Evolutionary conservation across 1,140 invertebrate genomes (phyloP), one percentile per base, ranked within the genome.

Genomic region (Asbolus verrucosus): DNA sequence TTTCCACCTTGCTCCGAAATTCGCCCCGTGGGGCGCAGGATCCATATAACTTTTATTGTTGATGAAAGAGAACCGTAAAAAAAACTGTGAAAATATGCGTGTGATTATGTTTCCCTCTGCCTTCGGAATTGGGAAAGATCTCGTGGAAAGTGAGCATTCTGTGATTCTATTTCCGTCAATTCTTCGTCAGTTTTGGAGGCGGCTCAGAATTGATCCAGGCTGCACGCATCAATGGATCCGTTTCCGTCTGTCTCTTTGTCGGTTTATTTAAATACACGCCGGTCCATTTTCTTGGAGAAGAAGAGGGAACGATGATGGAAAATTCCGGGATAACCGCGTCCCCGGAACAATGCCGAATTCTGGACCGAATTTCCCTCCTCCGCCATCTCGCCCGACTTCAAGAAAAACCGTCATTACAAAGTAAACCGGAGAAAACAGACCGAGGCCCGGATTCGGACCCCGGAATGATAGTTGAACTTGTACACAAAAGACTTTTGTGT

Each of bases 401-500:
- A n/a, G 46, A 54, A 54, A 54, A 54, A 54, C 46, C 33, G 46
- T 54, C 46, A 54, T 54, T 54, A 54, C 46, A 54, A 54, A 54
- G 46, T 54, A 54, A 54, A 54, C 46, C n/a, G 19, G 19, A 27
- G 21, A 54, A 54, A 54, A 54, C 41, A 46, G 41, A 46, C 41
- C 41, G 14, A 54, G 21, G 18, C 19, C 46, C 46, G 46, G 46
- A 54, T 54, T 54, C 21, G 46, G 46, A 54, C 43, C 15, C 43
- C 43, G 43, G 43, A 50, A 36, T 36, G 33, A 36, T 36, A 36
- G 33, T 36, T 11, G 33, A 11, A 50, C 16, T 50, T 50, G 43
- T 50, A 24, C 43, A 50, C 46, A 54, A 54, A 54, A 54, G 46
- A 27, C 46, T 54, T 54, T 54, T 54, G 46, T 54, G 46, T 27